A percentile compares a stretch with the other conserved stretches of the same genome.
These are phyloP conservation scores for Andrena cerasifolii DNA, from an alignment of 1,140 invertebrate species.

Conservation along the genomic window DNA sequence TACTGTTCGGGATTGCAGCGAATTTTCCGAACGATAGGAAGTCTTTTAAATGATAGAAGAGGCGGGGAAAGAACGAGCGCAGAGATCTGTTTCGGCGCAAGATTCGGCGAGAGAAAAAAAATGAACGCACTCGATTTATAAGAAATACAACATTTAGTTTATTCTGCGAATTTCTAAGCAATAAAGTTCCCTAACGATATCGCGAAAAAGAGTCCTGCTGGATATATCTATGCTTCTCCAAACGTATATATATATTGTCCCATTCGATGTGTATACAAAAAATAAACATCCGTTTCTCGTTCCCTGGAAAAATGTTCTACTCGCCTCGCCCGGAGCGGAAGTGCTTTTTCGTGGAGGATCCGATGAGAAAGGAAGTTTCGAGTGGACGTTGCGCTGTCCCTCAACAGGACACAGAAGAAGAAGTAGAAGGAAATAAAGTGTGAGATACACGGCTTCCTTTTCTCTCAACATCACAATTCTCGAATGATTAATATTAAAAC, in stretches of 20 bases:
- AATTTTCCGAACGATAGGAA: too few species aligned
- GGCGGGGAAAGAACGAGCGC: too few species aligned
- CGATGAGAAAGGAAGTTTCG: constrained; percentile 15
- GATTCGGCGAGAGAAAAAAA: constrained; percentile 53
- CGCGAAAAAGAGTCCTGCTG: constrained; percentile 72
- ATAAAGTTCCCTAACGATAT: constrained; percentile 79
- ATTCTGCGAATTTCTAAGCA: constrained; percentile 79
- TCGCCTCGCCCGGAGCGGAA: constrained; percentile 60
- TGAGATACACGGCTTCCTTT: constrained; percentile 72
- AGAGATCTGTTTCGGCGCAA: too few species aligned
- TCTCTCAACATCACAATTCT: constrained; percentile 80
- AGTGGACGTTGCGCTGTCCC: constrained; percentile 10
- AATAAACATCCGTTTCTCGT: constrained; percentile 72
- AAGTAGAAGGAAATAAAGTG: constrained; percentile 78
- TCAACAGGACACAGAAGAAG: constrained; percentile 11
- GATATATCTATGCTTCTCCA: constrained; percentile 51
- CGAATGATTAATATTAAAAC: constrained; percentile 81
- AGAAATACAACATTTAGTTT: constrained; percentile 81
- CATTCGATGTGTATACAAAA: constrained; percentile 70
- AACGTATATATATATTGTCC: constrained; percentile 57
- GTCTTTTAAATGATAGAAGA: too few species aligned
- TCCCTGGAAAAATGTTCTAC: constrained; percentile 78
- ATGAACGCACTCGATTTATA: constrained; percentile 67
- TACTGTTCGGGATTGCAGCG: background rate
- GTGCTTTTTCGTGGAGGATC: constrained; percentile 1